Percentiles rank a stretch among this genome's conserved stretches.
Evolutionary conservation across 2,797 vertebrate genomes (phyloP).

Genomic region (Esox masquinongy): DNA sequence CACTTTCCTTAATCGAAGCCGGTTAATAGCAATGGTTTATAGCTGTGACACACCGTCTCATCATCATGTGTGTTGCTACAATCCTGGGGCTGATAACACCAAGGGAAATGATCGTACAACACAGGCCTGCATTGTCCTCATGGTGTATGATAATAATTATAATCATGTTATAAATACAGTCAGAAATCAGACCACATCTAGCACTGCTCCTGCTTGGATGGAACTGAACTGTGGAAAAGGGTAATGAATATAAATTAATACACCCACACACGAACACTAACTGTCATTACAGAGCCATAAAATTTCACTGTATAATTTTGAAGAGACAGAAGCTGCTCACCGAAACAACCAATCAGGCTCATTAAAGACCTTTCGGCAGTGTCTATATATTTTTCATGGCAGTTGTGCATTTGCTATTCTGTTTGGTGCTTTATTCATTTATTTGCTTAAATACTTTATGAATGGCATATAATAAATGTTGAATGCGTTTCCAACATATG

Average conservation of each 20-base stretch:
- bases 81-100: not conserved
- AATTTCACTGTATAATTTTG: conserved; percentile 17
- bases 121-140: not conserved
- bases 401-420: conserved; percentile 61
- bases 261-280: not conserved
- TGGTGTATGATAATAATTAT: conserved; percentile 30
- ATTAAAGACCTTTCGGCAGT: conserved; percentile 66
- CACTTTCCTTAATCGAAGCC: too few relatives aligned
- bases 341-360: conserved; percentile 56
- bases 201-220: conserved; percentile 12
- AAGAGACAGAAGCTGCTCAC: conserved; percentile 25
- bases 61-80: conserved; percentile 21
- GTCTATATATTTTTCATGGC: conserved; percentile 60
- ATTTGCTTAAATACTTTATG: conserved; percentile 59
- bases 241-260: conserved; percentile 29
- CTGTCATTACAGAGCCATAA: conserved; percentile 21
- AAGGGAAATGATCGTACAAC: conserved; percentile 28
- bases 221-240: conserved; percentile 11
- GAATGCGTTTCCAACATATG: conserved; percentile 58
- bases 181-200: conserved; percentile 21
- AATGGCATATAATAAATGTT: conserved; percentile 60
- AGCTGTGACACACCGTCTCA: conserved; percentile 16
- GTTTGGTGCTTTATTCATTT: conserved; percentile 70
- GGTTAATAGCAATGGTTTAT: not conserved
- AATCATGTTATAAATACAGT: conserved; percentile 42